Base-by-base conservation (phyloP, 2,888 invertebrate genomes). In the Drosophila hamatofila region DNA sequence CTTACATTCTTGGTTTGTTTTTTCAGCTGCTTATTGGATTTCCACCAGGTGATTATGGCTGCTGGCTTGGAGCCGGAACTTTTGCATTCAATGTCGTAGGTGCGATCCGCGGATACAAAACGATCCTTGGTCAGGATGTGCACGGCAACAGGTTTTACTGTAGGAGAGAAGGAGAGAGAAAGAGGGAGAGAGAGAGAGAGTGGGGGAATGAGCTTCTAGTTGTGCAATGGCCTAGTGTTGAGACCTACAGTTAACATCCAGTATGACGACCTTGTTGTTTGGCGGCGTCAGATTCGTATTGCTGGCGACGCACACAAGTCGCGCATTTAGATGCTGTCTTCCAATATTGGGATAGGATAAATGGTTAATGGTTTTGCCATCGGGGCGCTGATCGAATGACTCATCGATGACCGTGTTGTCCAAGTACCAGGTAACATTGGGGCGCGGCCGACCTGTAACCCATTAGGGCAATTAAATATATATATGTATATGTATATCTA, bases 11-110 rank as follows among this genome's bases (percentile, higher is more conserved):
- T 96, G 64, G 96, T 96, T 92, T 95, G 94, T 91, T 95, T 95
- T 93, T 96, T 96, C 78, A 97, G 94, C 92, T 96, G 96, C 86
- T 96, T 94, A 91, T 95, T 96, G 85, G 96, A 96, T 92, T 97
- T 97, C 97, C 97, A 97, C 98, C 98, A 98, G 54, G 97, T 96
- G 91, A 98, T 96, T 66, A 95, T 94, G 4, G 97, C 97, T 75
- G 96, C 96, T 9, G 98, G 97, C 76, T 97, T 94, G 16, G 97
- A 97, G 62, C 98, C 98, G 0, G 96, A 95, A 66, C 97, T 96
- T 90, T 96, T 95, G 92, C 98, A 98, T 91, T 97, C 97, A 71
- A 98, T 95, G 89, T 97, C 97, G 93, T 97, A 97, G 75, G 96
- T 95, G 91, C 96, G 96, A 90, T 97, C 97, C 0, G 97, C 97